Base-by-base conservation (phyloP, 2,888 invertebrate genomes). In the Sympetrum striolatum region DNA sequence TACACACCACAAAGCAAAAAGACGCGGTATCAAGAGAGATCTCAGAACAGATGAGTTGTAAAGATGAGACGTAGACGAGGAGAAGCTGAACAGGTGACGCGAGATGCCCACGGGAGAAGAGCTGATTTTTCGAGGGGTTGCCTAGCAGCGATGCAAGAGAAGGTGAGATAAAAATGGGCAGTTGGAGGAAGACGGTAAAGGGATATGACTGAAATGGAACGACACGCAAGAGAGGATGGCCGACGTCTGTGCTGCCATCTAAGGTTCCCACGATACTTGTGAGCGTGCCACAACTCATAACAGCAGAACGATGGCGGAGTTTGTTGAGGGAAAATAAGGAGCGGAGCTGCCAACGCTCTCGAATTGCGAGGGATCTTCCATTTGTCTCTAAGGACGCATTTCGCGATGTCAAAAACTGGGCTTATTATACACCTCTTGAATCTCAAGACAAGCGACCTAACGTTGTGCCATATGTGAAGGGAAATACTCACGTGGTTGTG, bases 131-230 rank as follows among this genome's bases (percentile, higher is more conserved):
- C 53, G 58, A 82, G 35, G 60, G 35, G 60, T 12, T 31, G 48
- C 35, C n/a, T 48, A 82, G 53, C 10, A 14, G 58, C n/a, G 22
- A 6, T 37, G 81, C 25, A 81, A 48, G 25, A 22, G 25, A 81
- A 37, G 25, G 60, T 60, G 35, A 60, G 31, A 53, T n/a, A 37
- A 86, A 86, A 86, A 58, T 58, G 86, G 60, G 58, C 37, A 22
- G 37, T 37, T 8, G 37, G 12, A 80, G 39, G 37, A n/a, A 44
- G 12, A 80, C 8, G 31, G 60, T 37, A 60, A 86, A 60, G 58
- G 58, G 86, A 86, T 60, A 35, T 37, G 86, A 86, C 37, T 86
- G 86, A 86, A 86, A 86, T 22, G 86, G 86, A 60, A 22, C 18
- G 80, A 80, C 18, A 44, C 39, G 80, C 37, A 44, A 14, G 82